These are phyloP conservation scores for Tragelaphus scriptus DNA, from an alignment of 2,113 vertebrate species.

Conservation along the genomic window DNA sequence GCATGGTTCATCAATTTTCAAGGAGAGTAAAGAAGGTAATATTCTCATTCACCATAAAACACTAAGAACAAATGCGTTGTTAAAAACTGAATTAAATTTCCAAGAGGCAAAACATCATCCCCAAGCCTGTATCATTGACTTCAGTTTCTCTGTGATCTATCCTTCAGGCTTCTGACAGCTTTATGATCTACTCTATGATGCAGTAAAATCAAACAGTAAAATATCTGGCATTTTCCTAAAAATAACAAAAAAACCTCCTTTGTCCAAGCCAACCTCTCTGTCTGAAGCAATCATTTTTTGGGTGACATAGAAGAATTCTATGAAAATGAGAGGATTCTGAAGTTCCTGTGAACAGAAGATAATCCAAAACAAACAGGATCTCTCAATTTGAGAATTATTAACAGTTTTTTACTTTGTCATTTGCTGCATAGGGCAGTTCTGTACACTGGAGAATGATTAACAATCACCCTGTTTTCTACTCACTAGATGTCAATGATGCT, in stretches of 20 bases:
- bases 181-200: background rate
- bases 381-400: background rate
- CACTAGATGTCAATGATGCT: background rate
- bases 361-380: background rate
- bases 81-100: background rate
- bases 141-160: background rate
- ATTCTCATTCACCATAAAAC: background rate
- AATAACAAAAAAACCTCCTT: background rate
- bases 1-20: background rate
- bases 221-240: background rate
- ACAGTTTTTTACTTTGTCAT: background rate
- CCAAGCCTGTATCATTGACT: background rate
- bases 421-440: background rate
- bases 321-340: background rate
- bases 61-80: background rate
- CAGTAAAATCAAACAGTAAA: background rate
- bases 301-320: background rate
- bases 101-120: background rate
- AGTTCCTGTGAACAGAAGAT: background rate
- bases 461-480: background rate
- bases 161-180: background rate
- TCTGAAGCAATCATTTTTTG: background rate
- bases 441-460: background rate
- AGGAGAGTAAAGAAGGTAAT: background rate
- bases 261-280: background rate